phyloP scores from a whole-genome alignment of 2,113 vertebrate species.

The Macrotus californicus region DNA sequence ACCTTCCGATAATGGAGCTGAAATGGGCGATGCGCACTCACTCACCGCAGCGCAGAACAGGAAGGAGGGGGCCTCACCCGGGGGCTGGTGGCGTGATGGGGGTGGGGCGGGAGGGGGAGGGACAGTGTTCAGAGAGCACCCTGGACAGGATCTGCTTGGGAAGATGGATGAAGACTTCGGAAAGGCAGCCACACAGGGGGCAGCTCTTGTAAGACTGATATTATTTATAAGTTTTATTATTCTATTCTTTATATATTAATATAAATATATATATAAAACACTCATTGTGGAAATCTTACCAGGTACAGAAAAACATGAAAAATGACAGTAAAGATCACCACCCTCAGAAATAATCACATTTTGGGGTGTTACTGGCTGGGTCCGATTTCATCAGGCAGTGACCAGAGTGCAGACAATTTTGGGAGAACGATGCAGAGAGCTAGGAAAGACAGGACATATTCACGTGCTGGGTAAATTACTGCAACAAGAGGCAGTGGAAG shows the following conservation, averaged over 20 bases:
- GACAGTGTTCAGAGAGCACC: background rate
- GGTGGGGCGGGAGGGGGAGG: no score
- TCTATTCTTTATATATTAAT: background rate
- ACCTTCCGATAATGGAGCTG: background rate
- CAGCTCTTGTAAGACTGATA: background rate
- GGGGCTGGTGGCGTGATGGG: rapidly evolving
- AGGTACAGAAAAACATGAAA: background rate
- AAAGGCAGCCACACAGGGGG: background rate
- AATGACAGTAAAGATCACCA: background rate
- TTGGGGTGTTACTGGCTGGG: background rate
- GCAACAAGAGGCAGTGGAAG: background rate
- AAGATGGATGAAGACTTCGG: background rate
- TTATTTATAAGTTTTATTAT: background rate
- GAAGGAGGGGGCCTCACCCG: no score
- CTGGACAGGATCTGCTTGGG: no score
- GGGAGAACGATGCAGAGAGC: background rate
- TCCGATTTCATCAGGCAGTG: background rate
- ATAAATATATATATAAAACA: background rate
- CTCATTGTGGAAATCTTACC: background rate
- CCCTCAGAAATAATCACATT: background rate
- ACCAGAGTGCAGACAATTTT: background rate
- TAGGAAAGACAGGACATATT: background rate
- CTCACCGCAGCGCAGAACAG: rapidly evolving
- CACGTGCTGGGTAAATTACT: background rate
- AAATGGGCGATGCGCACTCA: background rate